Conservation (phyloP, 2,888 invertebrate genomes). For the Bellardia bayeri region DNA sequence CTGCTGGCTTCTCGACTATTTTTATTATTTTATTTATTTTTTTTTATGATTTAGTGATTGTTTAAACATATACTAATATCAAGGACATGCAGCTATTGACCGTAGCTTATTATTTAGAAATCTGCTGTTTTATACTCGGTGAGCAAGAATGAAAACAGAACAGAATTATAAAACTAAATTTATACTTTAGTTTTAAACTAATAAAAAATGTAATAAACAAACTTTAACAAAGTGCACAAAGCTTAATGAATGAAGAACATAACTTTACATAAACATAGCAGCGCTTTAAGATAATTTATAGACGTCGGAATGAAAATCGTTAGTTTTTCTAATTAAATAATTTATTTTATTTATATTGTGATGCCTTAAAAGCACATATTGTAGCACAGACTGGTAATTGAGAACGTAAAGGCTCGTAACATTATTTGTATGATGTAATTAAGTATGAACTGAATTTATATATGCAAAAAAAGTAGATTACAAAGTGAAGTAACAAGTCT, state of each 20-base stretch:
- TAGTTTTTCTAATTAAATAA: too few species aligned
- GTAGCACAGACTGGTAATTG: too few species aligned
- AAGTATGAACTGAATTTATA: too few species aligned
- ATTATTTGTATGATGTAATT: too few species aligned
- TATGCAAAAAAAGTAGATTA: too few species aligned
- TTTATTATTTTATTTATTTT: conserved; percentile 13
- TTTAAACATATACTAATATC: conserved; percentile 62
- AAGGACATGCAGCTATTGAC: conserved; percentile 72
- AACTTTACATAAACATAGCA: neutral
- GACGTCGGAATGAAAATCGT: neutral
- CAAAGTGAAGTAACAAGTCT: too few species aligned
- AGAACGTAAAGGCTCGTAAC: too few species aligned
- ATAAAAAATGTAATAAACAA: neutral
- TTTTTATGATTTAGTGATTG: conserved; percentile 61
- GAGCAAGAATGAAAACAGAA: conserved; percentile 13
- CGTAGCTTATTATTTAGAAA: conserved; percentile 73
- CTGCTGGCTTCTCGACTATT: conserved; percentile 7
- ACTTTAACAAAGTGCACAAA: neutral
- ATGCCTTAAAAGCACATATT: too few species aligned
- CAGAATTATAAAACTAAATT: neutral
- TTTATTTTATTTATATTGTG: too few species aligned
- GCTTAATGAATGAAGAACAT: neutral
- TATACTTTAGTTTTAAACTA: neutral
- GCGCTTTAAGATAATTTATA: neutral
- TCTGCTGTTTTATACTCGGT: conserved; percentile 55